Base-by-base conservation (phyloP, 2,888 invertebrate genomes). In the Agrilus biguttatus region DNA sequence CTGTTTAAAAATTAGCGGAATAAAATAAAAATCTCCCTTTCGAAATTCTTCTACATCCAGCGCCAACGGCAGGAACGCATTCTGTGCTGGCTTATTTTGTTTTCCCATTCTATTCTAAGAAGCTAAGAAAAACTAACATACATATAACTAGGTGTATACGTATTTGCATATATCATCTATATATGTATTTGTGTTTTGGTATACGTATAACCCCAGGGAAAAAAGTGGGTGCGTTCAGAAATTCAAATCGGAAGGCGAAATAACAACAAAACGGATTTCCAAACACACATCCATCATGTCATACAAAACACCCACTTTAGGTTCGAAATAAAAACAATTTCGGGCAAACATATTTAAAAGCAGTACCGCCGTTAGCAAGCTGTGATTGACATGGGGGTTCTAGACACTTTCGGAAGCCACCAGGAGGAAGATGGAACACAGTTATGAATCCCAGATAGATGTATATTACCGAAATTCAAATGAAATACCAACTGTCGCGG, bases 301-400 rank as follows among this genome's bases (percentile, higher is more conserved):
- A 55, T 57, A 57, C 58, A 56, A 58, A 60, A 57, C 62, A 63
- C 53, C 61, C 62, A 64, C 63, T 65, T 63, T 61, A 64, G 63
- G 64, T 65, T 63, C 63, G 59, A 60, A 65, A 65, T 65, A 65
- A 65, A 65, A 65, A 65, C 65, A 65, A 65, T 65, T 65, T 63
- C 59, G 56, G 52, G 59, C 60, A 65, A 63, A 63, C 63, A 63
- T 63, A 65, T 65, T 65, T 63, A 62, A 63, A 65, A 63, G 61
- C 61, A 53, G 54, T 55, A 28, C 28, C 28, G 61, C 62, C 62
- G 57, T 59, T 57, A 58, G 62, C 57, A 53, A 53, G 49, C 49
- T 54, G 60, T 62, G 64, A 63, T 63, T 63, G 63, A 63, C 62
- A 62, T 57, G 62, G 62, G 63, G 62, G 59, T 59, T 58, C 21